phyloP scores from a whole-genome alignment of 92 coral and sea anemone species.

The Phenganax stokvisi region DNA sequence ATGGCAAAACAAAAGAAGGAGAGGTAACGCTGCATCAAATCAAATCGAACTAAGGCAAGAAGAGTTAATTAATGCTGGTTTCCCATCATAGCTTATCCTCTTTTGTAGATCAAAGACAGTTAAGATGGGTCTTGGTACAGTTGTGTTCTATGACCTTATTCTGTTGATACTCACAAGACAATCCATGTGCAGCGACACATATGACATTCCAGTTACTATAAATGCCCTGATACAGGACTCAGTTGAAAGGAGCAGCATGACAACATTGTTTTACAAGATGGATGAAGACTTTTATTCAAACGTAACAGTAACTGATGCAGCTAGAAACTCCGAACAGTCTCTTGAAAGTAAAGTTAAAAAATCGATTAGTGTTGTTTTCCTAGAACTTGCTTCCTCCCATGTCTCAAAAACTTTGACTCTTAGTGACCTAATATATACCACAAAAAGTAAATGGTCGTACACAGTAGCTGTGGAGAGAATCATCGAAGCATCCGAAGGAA shows the following conservation, averaged over 20 bases:
- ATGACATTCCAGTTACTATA: slow-evolving; percentile 12
- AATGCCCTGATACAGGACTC: slow-evolving; percentile 27
- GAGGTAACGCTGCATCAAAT: too few species aligned
- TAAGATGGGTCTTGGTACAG: slow-evolving; percentile 17
- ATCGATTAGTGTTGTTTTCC: slow-evolving; percentile 11
- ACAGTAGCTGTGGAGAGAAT: slow-evolving; percentile 12
- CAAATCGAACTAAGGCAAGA: too few species aligned
- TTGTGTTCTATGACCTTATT: not conserved
- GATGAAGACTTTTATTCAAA: slow-evolving; percentile 23
- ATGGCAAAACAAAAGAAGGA: too few species aligned
- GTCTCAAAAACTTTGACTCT: slow-evolving; percentile 3
- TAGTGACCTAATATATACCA: slow-evolving; percentile 6
- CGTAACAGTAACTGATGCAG: slow-evolving; percentile 29
- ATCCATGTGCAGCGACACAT: not conserved
- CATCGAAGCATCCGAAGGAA: slow-evolving; percentile 23
- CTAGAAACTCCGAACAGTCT: not conserved
- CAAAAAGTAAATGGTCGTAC: slow-evolving; percentile 28
- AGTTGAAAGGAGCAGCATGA: not conserved
- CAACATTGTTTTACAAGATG: not conserved
- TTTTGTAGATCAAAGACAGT: not conserved
- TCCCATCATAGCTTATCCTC: not conserved
- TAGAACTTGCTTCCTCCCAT: slow-evolving; percentile 19
- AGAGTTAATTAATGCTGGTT: not conserved
- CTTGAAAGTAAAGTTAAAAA: not conserved
- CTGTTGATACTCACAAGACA: slow-evolving; percentile 5